These are phyloP conservation scores for Paralvinella palmiformis DNA, from an alignment of 1,140 invertebrate genomes.

Conservation along the genomic window DNA sequence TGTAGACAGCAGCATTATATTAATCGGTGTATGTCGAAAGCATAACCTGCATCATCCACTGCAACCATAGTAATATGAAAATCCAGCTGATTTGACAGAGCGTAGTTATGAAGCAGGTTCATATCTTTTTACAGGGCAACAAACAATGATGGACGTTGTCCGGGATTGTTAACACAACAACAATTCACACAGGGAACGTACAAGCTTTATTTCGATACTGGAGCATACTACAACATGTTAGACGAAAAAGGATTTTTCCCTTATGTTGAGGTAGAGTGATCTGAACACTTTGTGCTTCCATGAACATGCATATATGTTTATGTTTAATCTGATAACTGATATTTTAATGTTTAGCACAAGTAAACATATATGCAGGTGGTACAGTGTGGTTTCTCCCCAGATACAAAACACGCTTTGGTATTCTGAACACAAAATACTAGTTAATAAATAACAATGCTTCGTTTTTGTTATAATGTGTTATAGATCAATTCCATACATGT, in stretches of 20 bases:
- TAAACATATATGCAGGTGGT: background rate
- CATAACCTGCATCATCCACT: too few species aligned
- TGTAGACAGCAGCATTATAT: too few species aligned
- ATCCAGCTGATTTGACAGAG: background rate
- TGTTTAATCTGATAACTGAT: background rate
- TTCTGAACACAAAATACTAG: background rate
- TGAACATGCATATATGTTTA: background rate
- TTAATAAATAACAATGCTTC: background rate
- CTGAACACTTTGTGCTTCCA: background rate
- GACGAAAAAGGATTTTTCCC: conserved; percentile 64
- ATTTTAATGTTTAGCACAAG: background rate
- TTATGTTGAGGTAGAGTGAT: conserved; percentile 63
- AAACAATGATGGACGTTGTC: conserved; percentile 61
- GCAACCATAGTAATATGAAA: background rate
- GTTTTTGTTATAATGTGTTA: background rate
- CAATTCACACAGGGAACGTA: conserved; percentile 63
- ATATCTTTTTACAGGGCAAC: conserved; percentile 56
- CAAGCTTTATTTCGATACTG: conserved; percentile 69
- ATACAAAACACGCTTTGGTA: background rate
- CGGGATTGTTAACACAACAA: conserved; percentile 58
- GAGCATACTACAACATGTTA: conserved; percentile 60
- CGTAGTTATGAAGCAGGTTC: conserved; percentile 33
- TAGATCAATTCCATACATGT: background rate
- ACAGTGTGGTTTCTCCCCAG: background rate
- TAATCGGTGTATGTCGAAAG: too few species aligned